Base-by-base conservation (phyloP, 2,113 vertebrate species). In the Lampris incognitus region DNA sequence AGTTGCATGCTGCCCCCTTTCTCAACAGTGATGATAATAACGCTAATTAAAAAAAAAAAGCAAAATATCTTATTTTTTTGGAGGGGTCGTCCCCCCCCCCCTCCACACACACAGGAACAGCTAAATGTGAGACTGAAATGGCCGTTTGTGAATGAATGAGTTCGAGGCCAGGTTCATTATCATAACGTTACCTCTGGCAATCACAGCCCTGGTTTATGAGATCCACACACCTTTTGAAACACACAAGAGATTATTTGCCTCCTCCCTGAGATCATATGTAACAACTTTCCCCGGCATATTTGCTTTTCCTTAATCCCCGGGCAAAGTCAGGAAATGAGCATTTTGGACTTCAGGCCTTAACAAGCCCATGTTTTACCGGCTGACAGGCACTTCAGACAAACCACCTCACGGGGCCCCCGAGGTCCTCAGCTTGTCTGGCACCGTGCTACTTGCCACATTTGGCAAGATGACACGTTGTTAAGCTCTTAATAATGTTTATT, bases 391-490 rank as follows among this genome's bases (percentile, higher is more conserved):
- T 56, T 78, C 87, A 86, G 85, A 88, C 87, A 40, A 57, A 51
- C 78, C 57, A 76, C 79, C 86, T 76, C 65, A 57, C 36, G 8
- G 3, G 46, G 74, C 69, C 72, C 58, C 79, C 66, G 66, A 11
- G 88, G 85, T 86, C 65, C 79, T 85, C 87, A 88, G 81, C 68
- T 63, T 70, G 87, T 89, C 83, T 91, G 88, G 78, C 78, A 78
- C 82, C 64, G 41, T 0, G 76, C 57, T 24, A 76, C 75, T 54
- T 39, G 58, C 57, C 81, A 71, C 79, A 80, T 87, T 91, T 82
- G 84, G 80, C 72, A 73, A 57, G 44, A 60, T 10, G 72, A 69
- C 66, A 72, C 81, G 57, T 54, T 71, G 57, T 54, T 71, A 41
- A 56, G 54, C 54, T 76, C 74, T 65, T 78, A 86, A 79, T 76